phyloP scores from a whole-genome alignment of 1,140 invertebrate species.

The Pseudobourletiella spinata region DNA sequence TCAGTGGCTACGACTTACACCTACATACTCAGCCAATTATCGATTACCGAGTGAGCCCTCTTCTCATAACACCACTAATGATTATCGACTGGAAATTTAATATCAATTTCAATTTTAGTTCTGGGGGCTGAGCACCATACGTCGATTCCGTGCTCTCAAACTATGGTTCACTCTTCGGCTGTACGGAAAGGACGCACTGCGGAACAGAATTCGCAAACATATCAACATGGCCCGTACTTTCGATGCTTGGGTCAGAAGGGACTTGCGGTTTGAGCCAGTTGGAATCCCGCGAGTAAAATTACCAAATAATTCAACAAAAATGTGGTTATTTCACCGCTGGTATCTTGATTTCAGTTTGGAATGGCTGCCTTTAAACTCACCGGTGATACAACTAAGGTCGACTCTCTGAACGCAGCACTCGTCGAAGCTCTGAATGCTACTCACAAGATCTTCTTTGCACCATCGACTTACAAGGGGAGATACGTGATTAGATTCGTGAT shows the following conservation, averaged over 20 bases:
- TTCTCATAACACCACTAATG: not conserved
- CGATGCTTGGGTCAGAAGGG: conserved; percentile 61
- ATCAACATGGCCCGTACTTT: conserved; percentile 77
- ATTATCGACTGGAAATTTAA: not conserved
- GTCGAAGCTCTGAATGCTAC: conserved; percentile 50
- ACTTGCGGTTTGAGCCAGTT: conserved; percentile 63
- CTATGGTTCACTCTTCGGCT: conserved; percentile 18
- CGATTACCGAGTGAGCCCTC: not conserved
- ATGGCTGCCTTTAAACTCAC: conserved; percentile 38
- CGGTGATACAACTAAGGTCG: conserved; percentile 42
- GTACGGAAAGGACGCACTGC: conserved; percentile 50
- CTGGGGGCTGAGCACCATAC: conserved; percentile 6
- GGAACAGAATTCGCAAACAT: conserved; percentile 76
- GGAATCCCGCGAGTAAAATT: not conserved
- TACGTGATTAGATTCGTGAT: not conserved
- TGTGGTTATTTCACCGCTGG: not conserved
- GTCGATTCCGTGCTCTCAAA: conserved; percentile 25
- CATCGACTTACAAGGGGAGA: not conserved
- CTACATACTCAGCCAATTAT: conserved; percentile 8
- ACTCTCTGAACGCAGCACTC: conserved; percentile 51
- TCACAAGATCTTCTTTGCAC: not conserved
- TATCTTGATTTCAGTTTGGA: conserved; percentile 14
- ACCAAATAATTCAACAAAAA: not conserved
- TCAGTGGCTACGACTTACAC: conserved; percentile 4
- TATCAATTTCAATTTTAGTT: conserved; percentile 13